These are phyloP conservation scores for Balanococcus diminutus DNA, from an alignment of 2,888 invertebrate species.

Conservation along the genomic window DNA sequence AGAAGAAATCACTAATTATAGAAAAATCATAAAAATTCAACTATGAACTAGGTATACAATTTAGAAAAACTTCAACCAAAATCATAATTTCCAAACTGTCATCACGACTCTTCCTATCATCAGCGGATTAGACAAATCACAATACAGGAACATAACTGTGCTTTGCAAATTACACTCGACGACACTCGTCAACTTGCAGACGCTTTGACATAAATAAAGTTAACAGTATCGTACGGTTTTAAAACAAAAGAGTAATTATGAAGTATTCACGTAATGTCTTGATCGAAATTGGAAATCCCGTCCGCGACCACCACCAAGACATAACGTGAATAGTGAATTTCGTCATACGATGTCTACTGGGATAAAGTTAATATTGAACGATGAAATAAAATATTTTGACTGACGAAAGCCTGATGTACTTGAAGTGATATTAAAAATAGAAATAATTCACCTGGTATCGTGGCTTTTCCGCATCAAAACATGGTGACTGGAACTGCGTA, in stretches of 20 bases:
- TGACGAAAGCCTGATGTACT: too few species aligned
- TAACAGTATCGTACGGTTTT: background rate
- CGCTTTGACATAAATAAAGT: background rate
- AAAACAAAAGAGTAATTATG: background rate
- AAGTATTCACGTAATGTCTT: background rate
- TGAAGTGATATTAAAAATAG: background rate
- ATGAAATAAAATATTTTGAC: background rate
- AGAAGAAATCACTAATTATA: too few species aligned
- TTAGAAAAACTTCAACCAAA: background rate
- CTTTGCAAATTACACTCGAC: too few species aligned
- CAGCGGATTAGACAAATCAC: background rate
- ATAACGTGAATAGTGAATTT: background rate
- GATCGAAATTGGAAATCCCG: background rate
- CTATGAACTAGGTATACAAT: too few species aligned
- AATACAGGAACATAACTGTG: background rate
- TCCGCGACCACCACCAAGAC: background rate
- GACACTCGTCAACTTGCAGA: background rate
- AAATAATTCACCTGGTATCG: background rate
- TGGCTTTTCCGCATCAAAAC: conserved; percentile 21
- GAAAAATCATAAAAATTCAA: too few species aligned
- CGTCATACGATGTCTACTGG: background rate
- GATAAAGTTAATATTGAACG: background rate
- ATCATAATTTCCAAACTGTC: background rate
- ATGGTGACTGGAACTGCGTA: background rate
- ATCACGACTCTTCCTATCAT: background rate